Percentiles rank a stretch among this genome's conserved stretches.
Evolutionary conservation across 2,113 vertebrate species (phyloP).

Genomic region (Heterochromis multidens): DNA sequence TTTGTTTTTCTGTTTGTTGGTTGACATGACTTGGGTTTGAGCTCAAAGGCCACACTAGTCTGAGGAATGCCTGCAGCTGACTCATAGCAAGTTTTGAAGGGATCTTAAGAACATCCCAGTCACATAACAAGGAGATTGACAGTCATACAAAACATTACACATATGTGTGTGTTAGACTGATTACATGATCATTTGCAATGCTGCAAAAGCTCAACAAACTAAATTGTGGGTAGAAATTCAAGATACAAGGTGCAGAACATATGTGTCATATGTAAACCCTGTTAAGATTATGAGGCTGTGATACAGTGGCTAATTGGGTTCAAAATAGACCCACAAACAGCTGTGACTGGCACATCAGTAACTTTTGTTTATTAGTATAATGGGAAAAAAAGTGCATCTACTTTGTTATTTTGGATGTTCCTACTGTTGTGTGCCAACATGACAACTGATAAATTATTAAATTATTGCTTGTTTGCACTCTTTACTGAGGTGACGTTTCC

Average conservation of each 20-base stretch:
- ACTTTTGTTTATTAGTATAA: not conserved
- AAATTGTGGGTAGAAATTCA: not conserved
- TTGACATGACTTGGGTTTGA: not conserved
- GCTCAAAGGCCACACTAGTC: not conserved
- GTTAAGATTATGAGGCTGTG: not conserved
- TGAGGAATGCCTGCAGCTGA: not conserved
- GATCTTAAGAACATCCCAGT: not conserved
- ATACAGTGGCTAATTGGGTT: not conserved
- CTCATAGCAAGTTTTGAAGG: not conserved
- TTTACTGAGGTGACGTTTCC: not conserved
- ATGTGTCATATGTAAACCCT: not conserved
- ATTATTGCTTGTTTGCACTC: not conserved
- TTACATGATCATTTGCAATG: not conserved
- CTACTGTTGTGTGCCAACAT: not conserved
- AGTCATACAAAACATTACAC: not conserved
- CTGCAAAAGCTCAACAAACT: not conserved
- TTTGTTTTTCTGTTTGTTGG: not conserved
- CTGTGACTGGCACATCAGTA: fast-evolving
- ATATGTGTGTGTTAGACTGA: not conserved
- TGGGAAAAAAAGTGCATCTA: not conserved
- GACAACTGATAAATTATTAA: not conserved
- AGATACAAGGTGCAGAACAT: not conserved
- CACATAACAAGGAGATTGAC: not conserved
- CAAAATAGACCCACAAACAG: not conserved
- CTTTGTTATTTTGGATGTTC: not conserved